phyloP scores from a whole-genome alignment of 2,888 invertebrate species.

The Archaeoteleia sp. region DNA sequence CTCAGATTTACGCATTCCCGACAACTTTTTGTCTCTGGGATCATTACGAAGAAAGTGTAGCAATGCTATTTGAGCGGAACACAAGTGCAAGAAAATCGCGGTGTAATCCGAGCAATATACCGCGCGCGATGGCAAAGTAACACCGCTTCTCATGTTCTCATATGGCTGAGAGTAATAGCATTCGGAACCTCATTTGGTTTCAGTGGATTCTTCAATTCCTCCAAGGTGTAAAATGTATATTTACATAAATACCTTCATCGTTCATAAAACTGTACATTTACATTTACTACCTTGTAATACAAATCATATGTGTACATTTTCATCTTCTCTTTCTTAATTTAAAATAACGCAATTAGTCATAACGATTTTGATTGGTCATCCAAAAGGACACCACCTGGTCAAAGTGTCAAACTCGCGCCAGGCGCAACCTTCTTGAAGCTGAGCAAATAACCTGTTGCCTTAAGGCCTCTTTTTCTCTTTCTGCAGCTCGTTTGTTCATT shows the following conservation, averaged over 20 bases:
- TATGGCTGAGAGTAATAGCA: conserved; percentile 14
- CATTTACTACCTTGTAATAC: too few species aligned
- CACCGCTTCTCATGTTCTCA: conserved; percentile 15
- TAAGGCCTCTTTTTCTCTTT: conserved; percentile 27
- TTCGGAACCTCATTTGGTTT: conserved; percentile 18
- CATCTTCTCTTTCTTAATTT: too few species aligned
- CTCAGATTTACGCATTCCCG: conserved; percentile 6
- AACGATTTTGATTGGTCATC: too few species aligned
- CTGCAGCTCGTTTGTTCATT: conserved; percentile 42
- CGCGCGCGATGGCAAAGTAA: conserved; percentile 1
- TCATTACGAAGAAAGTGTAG: conserved; percentile 9
- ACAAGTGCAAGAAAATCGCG: conserved; percentile 14
- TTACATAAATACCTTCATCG: too few species aligned
- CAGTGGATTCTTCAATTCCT: background rate
- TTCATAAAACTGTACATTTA: too few species aligned
- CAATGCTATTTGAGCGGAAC: conserved; percentile 7
- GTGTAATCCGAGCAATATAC: conserved; percentile 12
- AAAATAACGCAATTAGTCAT: too few species aligned
- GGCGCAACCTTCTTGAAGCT: conserved; percentile 5
- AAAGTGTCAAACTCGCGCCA: too few species aligned
- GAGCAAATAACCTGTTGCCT: conserved; percentile 59
- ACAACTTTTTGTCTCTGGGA: conserved; percentile 5
- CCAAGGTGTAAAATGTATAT: too few species aligned
- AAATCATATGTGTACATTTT: too few species aligned
- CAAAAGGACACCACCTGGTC: conserved; percentile 57